Percentiles rank a stretch among this genome's conserved stretches.
Evolutionary conservation across 2,797 vertebrate genomes (phyloP).

Genomic region (Remorina albescens): DNA sequence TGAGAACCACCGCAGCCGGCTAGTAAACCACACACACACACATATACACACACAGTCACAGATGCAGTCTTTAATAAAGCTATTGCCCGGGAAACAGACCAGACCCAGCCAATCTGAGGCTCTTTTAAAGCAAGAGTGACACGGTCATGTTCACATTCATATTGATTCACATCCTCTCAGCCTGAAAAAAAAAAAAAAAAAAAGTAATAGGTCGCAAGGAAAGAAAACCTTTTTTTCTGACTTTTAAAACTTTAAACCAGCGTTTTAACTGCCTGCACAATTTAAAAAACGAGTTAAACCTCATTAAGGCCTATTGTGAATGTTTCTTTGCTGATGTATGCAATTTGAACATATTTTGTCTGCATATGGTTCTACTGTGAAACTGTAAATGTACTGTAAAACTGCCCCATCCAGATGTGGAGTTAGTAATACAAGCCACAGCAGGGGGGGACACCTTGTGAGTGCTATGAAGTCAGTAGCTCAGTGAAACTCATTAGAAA

Average conservation of each 20-base stretch:
- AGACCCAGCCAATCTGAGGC: slow-evolving; percentile 62
- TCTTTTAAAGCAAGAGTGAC: slow-evolving; percentile 64
- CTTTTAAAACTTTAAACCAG: slow-evolving; percentile 30
- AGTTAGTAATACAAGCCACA: slow-evolving; percentile 74
- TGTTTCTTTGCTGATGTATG: slow-evolving; percentile 26
- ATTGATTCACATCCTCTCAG: slow-evolving; percentile 39
- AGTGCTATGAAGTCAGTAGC: slow-evolving; percentile 73
- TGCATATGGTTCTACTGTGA: slow-evolving; percentile 74
- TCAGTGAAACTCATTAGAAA: slow-evolving; percentile 69
- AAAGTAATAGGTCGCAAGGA: slow-evolving; percentile 5
- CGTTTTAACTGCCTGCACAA: slow-evolving; percentile 18
- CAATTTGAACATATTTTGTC: slow-evolving; percentile 46
- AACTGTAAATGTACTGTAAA: slow-evolving; percentile 73
- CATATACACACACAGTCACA: slow-evolving; percentile 33
- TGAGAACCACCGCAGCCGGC: slow-evolving; percentile 77
- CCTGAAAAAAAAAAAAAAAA: slow-evolving; percentile 18
- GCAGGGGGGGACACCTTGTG: slow-evolving; percentile 67
- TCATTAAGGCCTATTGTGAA: slow-evolving; percentile 28
- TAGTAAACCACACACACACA: slow-evolving; percentile 79
- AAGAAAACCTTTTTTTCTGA: slow-evolving; percentile 50
- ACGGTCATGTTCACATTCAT: slow-evolving; percentile 58
- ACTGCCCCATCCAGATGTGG: slow-evolving; percentile 75
- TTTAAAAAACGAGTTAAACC: slow-evolving; percentile 1
- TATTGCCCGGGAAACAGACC: slow-evolving; percentile 72
- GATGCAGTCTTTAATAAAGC: slow-evolving; percentile 78